phyloP scores from a whole-genome alignment of 2,797 vertebrate genomes.

The Rhodeus uyekii region DNA sequence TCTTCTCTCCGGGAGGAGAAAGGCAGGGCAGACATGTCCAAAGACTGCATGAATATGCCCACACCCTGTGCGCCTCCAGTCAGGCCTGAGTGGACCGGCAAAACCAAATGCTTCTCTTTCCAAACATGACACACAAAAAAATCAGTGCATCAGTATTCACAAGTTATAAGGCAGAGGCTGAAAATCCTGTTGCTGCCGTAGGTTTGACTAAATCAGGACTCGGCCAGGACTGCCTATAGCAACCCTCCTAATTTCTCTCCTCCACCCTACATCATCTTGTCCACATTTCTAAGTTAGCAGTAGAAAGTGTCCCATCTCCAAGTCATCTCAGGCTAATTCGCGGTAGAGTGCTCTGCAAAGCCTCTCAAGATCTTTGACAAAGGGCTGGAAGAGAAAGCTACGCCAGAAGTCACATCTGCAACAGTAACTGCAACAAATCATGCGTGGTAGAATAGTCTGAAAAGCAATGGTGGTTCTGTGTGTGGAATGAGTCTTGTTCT shows the following conservation, averaged over 20 bases:
- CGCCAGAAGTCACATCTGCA: slow-evolving; percentile 9
- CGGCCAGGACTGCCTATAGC: slow-evolving; percentile 58
- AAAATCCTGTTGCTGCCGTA: slow-evolving; percentile 42
- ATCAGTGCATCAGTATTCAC: slow-evolving; percentile 68
- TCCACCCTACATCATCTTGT: background rate
- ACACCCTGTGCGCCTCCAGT: slow-evolving; percentile 47
- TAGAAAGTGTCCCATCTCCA: slow-evolving; percentile 29
- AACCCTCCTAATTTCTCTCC: slow-evolving; percentile 5
- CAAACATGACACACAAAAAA: slow-evolving; percentile 52
- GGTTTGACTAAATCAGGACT: slow-evolving; percentile 54
- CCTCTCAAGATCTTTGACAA: slow-evolving; percentile 32
- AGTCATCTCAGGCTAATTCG: slow-evolving; percentile 60
- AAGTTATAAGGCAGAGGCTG: slow-evolving; percentile 45
- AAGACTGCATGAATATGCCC: slow-evolving; percentile 55
- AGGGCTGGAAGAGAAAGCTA: slow-evolving; percentile 27
- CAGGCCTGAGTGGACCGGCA: slow-evolving; percentile 53
- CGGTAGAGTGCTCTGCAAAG: slow-evolving; percentile 20
- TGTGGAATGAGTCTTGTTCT: slow-evolving; percentile 83
- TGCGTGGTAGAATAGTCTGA: slow-evolving; percentile 65
- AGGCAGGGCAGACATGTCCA: slow-evolving; percentile 65
- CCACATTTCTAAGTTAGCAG: slow-evolving; percentile 25
- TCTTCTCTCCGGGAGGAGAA: slow-evolving; percentile 77
- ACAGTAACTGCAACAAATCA: slow-evolving; percentile 49
- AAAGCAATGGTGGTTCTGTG: slow-evolving; percentile 82
- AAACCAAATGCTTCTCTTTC: slow-evolving; percentile 70